Base-by-base conservation (phyloP, 2,888 invertebrate genomes). In the Trichopria drosophilae region DNA sequence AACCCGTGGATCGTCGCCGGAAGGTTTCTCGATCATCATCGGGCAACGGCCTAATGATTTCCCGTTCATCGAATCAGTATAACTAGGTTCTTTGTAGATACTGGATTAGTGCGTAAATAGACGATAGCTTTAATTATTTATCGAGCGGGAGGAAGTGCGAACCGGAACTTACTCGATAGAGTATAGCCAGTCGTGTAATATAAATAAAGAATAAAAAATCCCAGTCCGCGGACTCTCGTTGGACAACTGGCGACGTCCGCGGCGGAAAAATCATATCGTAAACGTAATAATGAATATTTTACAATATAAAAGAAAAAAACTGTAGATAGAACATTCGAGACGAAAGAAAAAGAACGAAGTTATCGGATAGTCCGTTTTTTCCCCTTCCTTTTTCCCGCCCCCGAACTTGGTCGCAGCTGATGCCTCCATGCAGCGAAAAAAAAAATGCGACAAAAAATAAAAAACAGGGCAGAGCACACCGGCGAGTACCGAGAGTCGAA, bases 51-150 rank as follows among this genome's bases (percentile, higher is more conserved):
- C 62, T 65, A n/a, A 61, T 61, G 50, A 65, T 66, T 67, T 64
- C 58, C 61, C 63, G 59, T 69, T 66, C 64, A 64, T 65, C 67
- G 64, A 70, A 64, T 66, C 64, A 64, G 64, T 65, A 63, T 63
- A 67, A 65, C 63, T 69, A 70, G 64, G 62, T 68, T 72, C 66
- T 64, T 69, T 75, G 72, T 75, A 75, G 74, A 74, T 75, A 75
- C 64, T 65, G 65, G 66, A 66, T 69, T 72, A 71, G 62, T 65
- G 62, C 62, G 60, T 71, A 70, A 66, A 66, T 67, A 73, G 68
- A 68, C 62, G 64, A 73, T 73, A 75, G 74, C 73, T 74, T 73
- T 74, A 73, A 73, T 73, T 71, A 74, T 72, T 74, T 71, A 71
- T 73, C 69, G 62, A 66, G 62, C 67, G 65, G 62, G 60, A 64